These are phyloP conservation scores for Trichonephila clavata DNA, from an alignment of 1,140 invertebrate genomes.

Conservation along the genomic window DNA sequence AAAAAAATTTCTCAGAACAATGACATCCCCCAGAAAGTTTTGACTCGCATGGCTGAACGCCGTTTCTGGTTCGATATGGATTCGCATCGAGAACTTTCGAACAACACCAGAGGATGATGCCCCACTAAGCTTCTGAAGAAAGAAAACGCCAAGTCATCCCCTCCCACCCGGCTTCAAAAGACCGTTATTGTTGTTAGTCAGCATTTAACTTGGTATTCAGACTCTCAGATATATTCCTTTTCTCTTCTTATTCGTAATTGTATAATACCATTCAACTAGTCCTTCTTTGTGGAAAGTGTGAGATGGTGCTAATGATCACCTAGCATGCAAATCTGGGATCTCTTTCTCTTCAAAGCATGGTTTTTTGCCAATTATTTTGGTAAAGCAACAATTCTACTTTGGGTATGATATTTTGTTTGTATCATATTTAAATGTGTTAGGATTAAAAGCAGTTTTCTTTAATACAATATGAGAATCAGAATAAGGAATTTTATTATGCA, in stretches of 20 bases:
- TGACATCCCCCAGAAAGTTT: constrained; percentile 57
- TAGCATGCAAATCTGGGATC: background rate
- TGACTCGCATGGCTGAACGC: constrained; percentile 9
- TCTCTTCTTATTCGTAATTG: background rate
- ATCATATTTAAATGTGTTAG: too few relatives aligned
- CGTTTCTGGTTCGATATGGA: constrained; percentile 57
- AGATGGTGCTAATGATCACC: background rate
- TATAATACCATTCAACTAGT: background rate
- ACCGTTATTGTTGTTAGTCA: background rate
- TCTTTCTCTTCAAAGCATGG: background rate
- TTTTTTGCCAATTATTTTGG: background rate
- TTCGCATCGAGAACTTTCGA: constrained; percentile 12
- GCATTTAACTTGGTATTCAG: background rate
- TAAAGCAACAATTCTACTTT: too few relatives aligned
- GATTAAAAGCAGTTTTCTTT: too few relatives aligned
- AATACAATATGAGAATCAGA: too few relatives aligned
- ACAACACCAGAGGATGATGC: constrained; percentile 20
- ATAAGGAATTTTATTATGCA: too few relatives aligned
- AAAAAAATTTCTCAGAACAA: constrained; percentile 40
- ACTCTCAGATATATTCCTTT: background rate
- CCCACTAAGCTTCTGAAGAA: constrained; percentile 41
- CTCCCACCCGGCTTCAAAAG: background rate
- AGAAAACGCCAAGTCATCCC: background rate
- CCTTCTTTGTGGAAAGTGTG: background rate
- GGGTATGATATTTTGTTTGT: too few relatives aligned